Evolutionary conservation across 2,888 invertebrate genomes (phyloP).

Genomic region (Chrysodeixis includens): DNA sequence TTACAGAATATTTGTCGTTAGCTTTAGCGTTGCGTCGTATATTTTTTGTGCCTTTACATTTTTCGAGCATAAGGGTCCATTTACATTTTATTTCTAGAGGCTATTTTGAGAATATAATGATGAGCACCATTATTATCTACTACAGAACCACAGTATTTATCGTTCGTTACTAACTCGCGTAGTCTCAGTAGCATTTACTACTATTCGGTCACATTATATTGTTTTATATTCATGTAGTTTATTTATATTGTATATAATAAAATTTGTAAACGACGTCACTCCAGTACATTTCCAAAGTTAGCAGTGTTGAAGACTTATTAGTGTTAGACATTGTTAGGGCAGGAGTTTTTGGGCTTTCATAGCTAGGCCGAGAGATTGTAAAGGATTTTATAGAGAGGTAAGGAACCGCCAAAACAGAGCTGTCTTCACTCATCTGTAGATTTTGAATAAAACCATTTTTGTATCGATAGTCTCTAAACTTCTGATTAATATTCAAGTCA

Average conservation of each 20-base stretch:
- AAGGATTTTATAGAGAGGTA: conserved; percentile 10
- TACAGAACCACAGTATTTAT: conserved; percentile 51
- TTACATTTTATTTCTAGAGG: conserved; percentile 58
- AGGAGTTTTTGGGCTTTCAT: conserved; percentile 23
- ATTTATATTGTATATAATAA: conserved; percentile 36
- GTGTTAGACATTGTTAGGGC: conserved; percentile 30
- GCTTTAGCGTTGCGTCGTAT: conserved; percentile 35
- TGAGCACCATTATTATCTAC: conserved; percentile 35
- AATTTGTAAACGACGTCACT: conserved; percentile 39
- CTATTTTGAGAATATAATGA: conserved; percentile 49
- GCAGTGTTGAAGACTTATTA: conserved; percentile 43
- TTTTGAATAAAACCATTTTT: conserved; percentile 16
- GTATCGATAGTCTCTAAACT: conserved; percentile 15
- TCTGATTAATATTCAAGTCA: conserved; percentile 41
- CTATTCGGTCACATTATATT: conserved; percentile 40
- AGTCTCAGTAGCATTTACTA: conserved; percentile 46
- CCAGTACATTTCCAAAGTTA: conserved; percentile 55
- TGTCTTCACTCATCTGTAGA: conserved; percentile 13
- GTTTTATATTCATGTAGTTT: conserved; percentile 45
- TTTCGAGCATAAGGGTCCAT: conserved; percentile 35
- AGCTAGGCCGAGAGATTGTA: conserved; percentile 11
- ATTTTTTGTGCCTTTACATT: conserved; percentile 49
- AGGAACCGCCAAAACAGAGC: conserved; percentile 14
- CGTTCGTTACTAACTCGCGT: conserved; percentile 32
- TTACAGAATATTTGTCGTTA: conserved; percentile 22